Evolutionary conservation across 2,888 invertebrate species (phyloP), one percentile per base, ranked within the genome.

Genomic region (Cabera pusaria): DNA sequence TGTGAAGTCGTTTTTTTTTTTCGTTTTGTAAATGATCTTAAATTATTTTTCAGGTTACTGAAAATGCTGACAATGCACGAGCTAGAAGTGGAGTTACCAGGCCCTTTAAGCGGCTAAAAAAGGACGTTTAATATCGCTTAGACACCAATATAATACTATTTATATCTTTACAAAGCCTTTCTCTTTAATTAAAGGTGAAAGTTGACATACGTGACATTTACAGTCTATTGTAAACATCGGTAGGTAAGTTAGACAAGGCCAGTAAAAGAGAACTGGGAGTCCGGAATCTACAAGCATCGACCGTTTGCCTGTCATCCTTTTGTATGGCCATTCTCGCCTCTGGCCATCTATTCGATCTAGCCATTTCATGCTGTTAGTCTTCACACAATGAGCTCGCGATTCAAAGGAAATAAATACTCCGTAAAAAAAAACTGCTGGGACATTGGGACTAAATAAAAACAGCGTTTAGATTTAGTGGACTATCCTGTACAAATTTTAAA

Each of bases 241-340:
- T 60, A 78, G 71, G 61, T 76, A 78, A 72, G 61, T 77, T 62
- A 79, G 64, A 64, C 82, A 77, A 80, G 80, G 80, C 52, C 65
- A 60, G 19, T 34, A 29, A 44, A 21, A 43, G 35, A 41, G 59
- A 56, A 50, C 51, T 59, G 60, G 52, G 59, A 63, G 66, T 60
- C 64, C 68, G 74, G 75, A 74, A 73, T 61, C 51, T 49, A 62
- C 59, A 70, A 75, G 72, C 78, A 66, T 44, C 53, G 44, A 44
- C 42, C 55, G 54, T 39, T 48, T n/a, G n/a, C n/a, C 46, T 46
- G 38, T 37, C 46, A 19, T 35, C 35, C 48, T 33, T 41, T 52
- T 45, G 42, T 39, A 19, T 22, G 20, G 8, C 11, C 23, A 21
- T 21, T 33, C 25, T 26, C 23, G 16, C 26, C 26, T 24, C 16